Evolutionary conservation across 2,113 vertebrate species (phyloP).

Genomic region (Esox niger): DNA sequence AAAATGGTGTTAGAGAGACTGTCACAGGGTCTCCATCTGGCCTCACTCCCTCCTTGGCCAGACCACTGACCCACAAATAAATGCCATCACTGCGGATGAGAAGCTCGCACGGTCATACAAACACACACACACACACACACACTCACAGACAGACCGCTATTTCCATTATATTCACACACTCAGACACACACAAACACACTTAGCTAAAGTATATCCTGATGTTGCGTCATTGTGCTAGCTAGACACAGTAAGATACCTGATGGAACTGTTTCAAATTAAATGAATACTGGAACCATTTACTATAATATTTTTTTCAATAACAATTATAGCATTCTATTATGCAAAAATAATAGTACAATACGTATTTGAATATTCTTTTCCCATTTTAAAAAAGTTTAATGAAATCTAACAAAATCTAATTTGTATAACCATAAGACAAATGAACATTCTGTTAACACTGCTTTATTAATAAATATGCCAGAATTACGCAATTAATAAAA

Average conservation of each 20-base stretch:
- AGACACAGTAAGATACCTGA: constrained; percentile 24
- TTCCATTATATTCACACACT: constrained; percentile 8
- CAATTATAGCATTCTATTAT: background rate
- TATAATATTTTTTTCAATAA: background rate
- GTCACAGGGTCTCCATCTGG: constrained; percentile 18
- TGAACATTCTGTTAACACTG: too few relatives aligned
- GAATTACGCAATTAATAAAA: background rate
- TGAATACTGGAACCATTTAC: background rate
- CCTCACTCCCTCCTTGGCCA: constrained; percentile 14
- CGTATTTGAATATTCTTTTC: too few relatives aligned
- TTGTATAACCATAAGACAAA: too few relatives aligned
- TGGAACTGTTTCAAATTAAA: background rate
- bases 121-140: constrained; percentile 26
- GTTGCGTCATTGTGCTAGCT: constrained; percentile 31
- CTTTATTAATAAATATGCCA: too few relatives aligned
- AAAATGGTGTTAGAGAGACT: background rate
- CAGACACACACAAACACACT: constrained; percentile 29
- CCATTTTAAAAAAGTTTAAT: background rate
- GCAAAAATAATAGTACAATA: too few relatives aligned
- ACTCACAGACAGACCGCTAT: constrained; percentile 29
- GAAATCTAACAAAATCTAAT: background rate
- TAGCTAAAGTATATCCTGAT: constrained; percentile 28
- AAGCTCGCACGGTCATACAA: constrained; percentile 21
- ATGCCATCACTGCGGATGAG: constrained; percentile 16
- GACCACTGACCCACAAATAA: constrained; percentile 24